Base-by-base conservation (phyloP, 2,797 vertebrate genomes). In the Falco cherrug region DNA sequence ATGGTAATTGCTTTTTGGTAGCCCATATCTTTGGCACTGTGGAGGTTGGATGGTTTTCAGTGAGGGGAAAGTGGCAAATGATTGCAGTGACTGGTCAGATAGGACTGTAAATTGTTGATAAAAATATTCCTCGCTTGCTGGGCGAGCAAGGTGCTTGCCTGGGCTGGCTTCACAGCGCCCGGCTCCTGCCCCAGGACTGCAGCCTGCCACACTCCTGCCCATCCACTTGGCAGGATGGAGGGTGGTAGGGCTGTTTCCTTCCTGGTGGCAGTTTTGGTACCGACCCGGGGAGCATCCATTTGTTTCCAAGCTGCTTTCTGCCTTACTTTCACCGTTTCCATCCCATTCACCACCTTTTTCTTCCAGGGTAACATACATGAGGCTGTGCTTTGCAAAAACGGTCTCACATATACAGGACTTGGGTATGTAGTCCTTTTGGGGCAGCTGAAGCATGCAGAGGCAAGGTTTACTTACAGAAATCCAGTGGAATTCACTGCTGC, bases 231-330 rank as follows among this genome's bases (percentile, higher is more conserved):
- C 14, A 61, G 56, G 24, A 25, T 22, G 68, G 12, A 64, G 53
- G 10, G 3, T 22, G 39, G 16, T 35, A 69, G 18, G 22, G 21
- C 39, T 71, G 5, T 59, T 65, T 67, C 45, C 50, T 51, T 76
- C 45, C 43, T n/a, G 22, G 9, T 48, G 31, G 25, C 53, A 56
- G 8, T 47, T 94, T 87, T 79, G 61, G 21, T 81, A 22, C 75
- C 59, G 24, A 51, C 18, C n/a, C 0, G 4, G 22, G 39, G 7
- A 50, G 2, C 7, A 10, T 47, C 11, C 17, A 0, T 82, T 95
- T 76, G 0, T 82, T 95, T 76, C 63, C 20, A 60, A 41, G 26
- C 22, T 25, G 21, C 22, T 85, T 89, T 73, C 47, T 69, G 24
- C 47, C 31, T 69, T 54, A 18, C 29, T 74, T 70, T 47, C 11